phyloP scores from a whole-genome alignment of 1,140 invertebrate genomes.

The Batillaria attramentaria region DNA sequence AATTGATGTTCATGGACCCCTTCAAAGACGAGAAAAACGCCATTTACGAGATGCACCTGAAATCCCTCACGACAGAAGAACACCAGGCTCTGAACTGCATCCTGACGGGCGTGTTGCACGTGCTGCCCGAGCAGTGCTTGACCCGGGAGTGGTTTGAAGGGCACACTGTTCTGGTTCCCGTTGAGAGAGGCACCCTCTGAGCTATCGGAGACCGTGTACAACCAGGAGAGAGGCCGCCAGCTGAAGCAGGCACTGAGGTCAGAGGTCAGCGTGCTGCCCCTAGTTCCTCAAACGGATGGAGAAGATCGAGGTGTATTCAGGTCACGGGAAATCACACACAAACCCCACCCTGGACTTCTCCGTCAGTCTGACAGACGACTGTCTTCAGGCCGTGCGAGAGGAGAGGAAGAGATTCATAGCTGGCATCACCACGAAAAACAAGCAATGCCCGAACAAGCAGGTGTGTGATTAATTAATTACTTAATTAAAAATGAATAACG shows the following conservation, averaged over 20 bases:
- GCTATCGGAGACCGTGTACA: slow-evolving; percentile 39
- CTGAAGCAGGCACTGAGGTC: background rate
- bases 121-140: background rate
- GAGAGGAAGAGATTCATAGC: background rate
- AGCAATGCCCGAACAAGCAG: background rate
- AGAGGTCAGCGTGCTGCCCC: background rate
- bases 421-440: background rate
- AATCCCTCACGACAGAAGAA: background rate
- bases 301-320: slow-evolving; percentile 2
- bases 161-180: slow-evolving; percentile 61
- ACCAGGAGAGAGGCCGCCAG: background rate
- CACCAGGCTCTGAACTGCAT: background rate
- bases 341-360: background rate
- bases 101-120: background rate
- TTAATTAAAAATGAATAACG: too few species aligned
- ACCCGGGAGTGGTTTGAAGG: slow-evolving; percentile 17
- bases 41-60: background rate
- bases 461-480: too few species aligned
- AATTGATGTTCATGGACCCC: slow-evolving; percentile 19
- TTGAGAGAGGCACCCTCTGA: slow-evolving; percentile 37
- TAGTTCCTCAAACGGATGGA: slow-evolving; percentile 28
- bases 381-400: slow-evolving; percentile 23
- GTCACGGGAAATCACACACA: background rate
- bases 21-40: slow-evolving; percentile 6
- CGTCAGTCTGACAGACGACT: background rate